phyloP scores from a whole-genome alignment of 1,140 invertebrate species.

The Holotrichia oblita region DNA sequence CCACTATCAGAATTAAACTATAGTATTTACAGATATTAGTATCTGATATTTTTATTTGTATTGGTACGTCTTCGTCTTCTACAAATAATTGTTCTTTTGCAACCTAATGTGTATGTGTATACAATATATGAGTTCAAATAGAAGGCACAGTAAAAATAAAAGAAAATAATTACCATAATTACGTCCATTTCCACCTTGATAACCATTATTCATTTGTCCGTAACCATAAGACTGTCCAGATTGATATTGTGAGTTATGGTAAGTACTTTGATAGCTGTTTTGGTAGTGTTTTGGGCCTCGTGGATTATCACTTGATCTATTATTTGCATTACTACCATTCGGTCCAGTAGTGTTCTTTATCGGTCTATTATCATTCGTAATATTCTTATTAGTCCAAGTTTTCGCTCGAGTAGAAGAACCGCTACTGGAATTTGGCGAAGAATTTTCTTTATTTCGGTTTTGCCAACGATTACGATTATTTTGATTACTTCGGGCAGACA shows the following conservation, averaged over 20 bases:
- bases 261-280: conserved; percentile 59
- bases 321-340: not conserved
- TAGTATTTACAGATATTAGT: no score
- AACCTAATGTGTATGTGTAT: no score
- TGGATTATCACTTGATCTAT: conserved; percentile 37
- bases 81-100: no score
- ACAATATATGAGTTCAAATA: not conserved
- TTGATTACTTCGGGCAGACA: conserved; percentile 58
- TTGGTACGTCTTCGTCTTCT: no score
- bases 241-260: conserved; percentile 53
- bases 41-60: no score
- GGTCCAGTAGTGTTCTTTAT: conserved; percentile 12
- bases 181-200: conserved; percentile 47
- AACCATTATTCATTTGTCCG: conserved; percentile 49
- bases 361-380: conserved; percentile 40
- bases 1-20: no score
- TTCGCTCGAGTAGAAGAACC: conserved; percentile 56
- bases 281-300: conserved; percentile 51
- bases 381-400: conserved; percentile 60
- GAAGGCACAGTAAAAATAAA: not conserved
- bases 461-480: conserved; percentile 66
- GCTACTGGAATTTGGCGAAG: conserved; percentile 58
- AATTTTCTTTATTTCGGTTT: conserved; percentile 61
- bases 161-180: conserved; percentile 52
- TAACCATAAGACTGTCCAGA: conserved; percentile 46